Base-by-base conservation (phyloP, 1,140 invertebrate species). In the Lutraria rhynchaena region DNA sequence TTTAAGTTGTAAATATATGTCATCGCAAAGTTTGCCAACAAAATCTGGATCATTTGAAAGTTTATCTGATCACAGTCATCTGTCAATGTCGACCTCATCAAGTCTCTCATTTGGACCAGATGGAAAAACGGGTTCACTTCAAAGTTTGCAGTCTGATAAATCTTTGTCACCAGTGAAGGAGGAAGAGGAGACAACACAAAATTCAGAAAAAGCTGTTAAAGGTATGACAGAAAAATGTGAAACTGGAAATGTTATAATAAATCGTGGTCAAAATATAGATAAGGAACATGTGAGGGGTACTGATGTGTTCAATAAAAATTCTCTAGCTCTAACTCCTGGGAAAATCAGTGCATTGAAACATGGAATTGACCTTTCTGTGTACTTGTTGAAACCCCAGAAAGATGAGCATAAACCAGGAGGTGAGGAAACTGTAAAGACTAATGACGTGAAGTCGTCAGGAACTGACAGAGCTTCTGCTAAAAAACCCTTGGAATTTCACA, bases 141-240 rank as follows among this genome's bases (percentile, higher is more conserved):
- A 80, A 41, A 80, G 76, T 55, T 58, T 80, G 63, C 76, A 69
- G 5, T 70, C 63, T 4, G 76, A 69, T n/a, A 80, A 80, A 70
- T 80, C 76, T 1, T 24, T 80, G n/a, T 80, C 76, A 44, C 76
- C 76, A 46, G 76, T 80, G 2, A 69, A 69, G 53, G 76, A 80
- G 57, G 76, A 69, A 49, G 76, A 80, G 3, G 76, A 80, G 49
- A n/a, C n/a, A n/a, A n/a, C n/a, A n/a, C 51, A 9, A 19, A 53
- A 53, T 53, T 53, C 17, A 4, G 51, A 53, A 53, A 53, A 41
- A 41, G 5, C 37, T 41, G 15, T 5, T 7, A 41, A 41, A 7
- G 5, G 19, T 7, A 19, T 11, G 19, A 9, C 5, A 19, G n/a
- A 7, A 9, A 53, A 53, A 5, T 11, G 4, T 53, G 51, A 53